Base-by-base conservation (phyloP, 2,113 vertebrate species). In the Notarius lentiginosus region DNA sequence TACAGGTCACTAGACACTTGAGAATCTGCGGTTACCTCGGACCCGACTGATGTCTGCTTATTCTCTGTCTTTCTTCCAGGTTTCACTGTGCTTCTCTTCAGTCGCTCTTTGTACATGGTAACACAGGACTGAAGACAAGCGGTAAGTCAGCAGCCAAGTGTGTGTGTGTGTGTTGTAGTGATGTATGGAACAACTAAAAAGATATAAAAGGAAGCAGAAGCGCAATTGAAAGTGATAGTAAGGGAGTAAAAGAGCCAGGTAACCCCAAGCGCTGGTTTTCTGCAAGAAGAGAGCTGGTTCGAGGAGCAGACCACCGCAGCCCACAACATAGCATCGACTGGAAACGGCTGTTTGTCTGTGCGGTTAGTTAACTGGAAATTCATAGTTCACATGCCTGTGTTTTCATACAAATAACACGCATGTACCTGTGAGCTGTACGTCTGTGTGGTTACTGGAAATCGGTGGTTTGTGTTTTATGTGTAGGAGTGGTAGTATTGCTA, bases 41-140 rank as follows among this genome's bases (percentile, higher is more conserved):
- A 85, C 83, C 85, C 82, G 53, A 47, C 70, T 30, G n/a, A 70
- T 63, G 60, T 85, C 81, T 90, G 65, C 27, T 89, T 65, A 92
- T 18, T 88, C 84, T 92, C 85, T 68, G 2, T 73, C 41, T 55
- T 10, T 51, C 58, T 14, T 17, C 10, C 87, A 90, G 92, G 90
- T 93, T 93, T 90, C 90, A 91, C 87, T 90, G 92, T 82, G 79
- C 90, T 93, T 90, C 90, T 90, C 88, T 93, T 90, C 91, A 91
- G 84, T 92, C 91, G 91, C 93, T 93, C 89, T 87, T 93, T 90
- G 91, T 94, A 91, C 91, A 95, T 93, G 92, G 91, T 94, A 91
- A 91, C 92, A 89, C 90, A 89, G 82, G 93, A 87, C 92, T 94
- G 90, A 94, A 93, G 86, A 86, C 87, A 85, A 93, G 92, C 92